phyloP scores from a whole-genome alignment of 2,113 vertebrate genomes.

The Dermatemys mawii region DNA sequence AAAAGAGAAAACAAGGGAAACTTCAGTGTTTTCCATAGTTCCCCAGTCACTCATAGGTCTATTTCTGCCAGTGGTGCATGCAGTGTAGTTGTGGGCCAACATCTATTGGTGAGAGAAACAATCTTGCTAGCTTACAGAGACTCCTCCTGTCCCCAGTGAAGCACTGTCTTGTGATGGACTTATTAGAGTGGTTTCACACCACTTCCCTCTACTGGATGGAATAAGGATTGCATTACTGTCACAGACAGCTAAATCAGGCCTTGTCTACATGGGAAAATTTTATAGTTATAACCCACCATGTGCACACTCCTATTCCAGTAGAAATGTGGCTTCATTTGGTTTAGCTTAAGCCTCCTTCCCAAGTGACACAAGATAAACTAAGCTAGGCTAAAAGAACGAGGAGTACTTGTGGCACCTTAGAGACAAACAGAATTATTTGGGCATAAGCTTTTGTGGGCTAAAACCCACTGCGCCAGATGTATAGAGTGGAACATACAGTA shows the following conservation, averaged over 20 bases:
- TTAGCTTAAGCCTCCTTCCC: background rate
- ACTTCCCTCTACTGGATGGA: background rate
- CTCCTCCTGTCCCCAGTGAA: no score
- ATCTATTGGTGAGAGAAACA: no score
- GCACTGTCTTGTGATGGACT: no score
- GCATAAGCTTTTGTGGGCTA: no score
- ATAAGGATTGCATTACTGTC: background rate
- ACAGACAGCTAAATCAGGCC: background rate
- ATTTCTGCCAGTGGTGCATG: background rate
- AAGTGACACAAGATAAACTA: background rate
- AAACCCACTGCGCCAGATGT: no score
- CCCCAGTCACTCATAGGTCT: background rate
- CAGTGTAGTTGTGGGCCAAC: background rate
- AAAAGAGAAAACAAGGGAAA: background rate
- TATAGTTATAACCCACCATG: background rate
- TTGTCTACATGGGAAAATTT: no score
- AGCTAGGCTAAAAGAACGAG: background rate
- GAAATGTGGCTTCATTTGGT: background rate
- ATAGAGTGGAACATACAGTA: no score
- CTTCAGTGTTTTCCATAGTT: background rate
- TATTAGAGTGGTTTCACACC: background rate
- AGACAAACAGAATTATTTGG: no score
- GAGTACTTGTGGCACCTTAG: no score
- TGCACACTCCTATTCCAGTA: no score
- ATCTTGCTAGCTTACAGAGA: no score